phyloP scores from a whole-genome alignment of 2,113 vertebrate species.

The Parus major region DNA sequence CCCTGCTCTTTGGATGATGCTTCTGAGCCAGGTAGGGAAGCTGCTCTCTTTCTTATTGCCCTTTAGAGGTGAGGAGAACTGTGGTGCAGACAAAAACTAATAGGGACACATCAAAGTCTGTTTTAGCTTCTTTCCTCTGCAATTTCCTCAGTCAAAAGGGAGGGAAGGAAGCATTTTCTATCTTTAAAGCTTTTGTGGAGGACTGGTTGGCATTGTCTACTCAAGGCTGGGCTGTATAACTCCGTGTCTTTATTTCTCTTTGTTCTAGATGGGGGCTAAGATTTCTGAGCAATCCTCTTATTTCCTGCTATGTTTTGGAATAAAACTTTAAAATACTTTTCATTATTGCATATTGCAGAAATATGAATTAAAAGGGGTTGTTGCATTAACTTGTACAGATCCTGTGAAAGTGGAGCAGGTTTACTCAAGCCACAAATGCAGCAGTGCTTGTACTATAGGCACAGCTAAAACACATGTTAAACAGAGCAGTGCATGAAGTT shows the following conservation, averaged over 20 bases:
- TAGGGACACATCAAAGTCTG: background rate
- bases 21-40: background rate
- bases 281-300: background rate
- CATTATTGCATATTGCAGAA: background rate
- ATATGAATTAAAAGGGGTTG: background rate
- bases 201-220: background rate
- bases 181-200: background rate
- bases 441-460: background rate
- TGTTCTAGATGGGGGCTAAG: background rate
- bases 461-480: fast-evolving
- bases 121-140: background rate
- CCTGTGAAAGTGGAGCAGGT: background rate
- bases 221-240: background rate
- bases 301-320: background rate
- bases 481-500: background rate
- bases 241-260: background rate
- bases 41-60: background rate
- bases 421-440: background rate
- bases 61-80: background rate
- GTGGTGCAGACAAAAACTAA: background rate
- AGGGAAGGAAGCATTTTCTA: background rate
- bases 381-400: background rate
- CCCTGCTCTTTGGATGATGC: background rate
- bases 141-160: background rate
- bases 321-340: background rate